phyloP scores from a whole-genome alignment of 2,888 invertebrate species.

The Parnassius mnemosyne region DNA sequence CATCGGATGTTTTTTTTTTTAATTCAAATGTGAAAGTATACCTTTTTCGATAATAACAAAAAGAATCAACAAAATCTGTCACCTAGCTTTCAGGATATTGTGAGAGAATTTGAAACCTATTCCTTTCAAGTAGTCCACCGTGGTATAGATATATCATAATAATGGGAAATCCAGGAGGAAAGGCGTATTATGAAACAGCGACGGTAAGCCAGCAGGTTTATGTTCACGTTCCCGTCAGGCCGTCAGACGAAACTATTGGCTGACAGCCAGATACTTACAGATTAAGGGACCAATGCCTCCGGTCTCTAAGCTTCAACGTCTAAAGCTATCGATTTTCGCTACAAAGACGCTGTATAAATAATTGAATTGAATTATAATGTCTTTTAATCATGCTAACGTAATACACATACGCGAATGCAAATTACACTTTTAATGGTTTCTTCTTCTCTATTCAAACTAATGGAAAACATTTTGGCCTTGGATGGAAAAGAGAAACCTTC shows the following conservation, averaged over 20 bases:
- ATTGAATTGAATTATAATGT: background rate
- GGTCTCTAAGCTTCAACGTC: conserved; percentile 20
- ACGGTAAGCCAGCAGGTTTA: conserved; percentile 46
- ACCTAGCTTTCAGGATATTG: no score
- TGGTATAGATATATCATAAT: background rate
- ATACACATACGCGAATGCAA: no score
- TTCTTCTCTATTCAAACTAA: no score
- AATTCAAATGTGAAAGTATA: no score
- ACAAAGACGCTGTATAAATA: background rate
- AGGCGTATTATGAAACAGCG: conserved; percentile 31
- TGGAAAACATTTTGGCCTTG: no score
- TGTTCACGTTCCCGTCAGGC: conserved; percentile 34
- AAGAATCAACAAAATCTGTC: no score
- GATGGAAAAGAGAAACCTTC: no score
- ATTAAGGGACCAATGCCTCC: conserved; percentile 36
- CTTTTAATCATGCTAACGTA: no score
- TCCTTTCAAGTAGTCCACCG: background rate
- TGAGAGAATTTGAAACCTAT: no score
- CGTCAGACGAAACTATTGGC: conserved; percentile 45
- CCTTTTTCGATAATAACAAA: no score
- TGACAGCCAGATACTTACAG: conserved; percentile 46
- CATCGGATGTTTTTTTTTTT: no score
- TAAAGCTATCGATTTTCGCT: conserved; percentile 10
- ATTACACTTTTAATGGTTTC: no score
- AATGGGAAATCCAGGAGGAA: conserved; percentile 10